Percentiles rank a stretch among this genome's conserved stretches.
Conservation (phyloP, 2,797 vertebrate genomes). For the Pelochelys cantorii region DNA sequence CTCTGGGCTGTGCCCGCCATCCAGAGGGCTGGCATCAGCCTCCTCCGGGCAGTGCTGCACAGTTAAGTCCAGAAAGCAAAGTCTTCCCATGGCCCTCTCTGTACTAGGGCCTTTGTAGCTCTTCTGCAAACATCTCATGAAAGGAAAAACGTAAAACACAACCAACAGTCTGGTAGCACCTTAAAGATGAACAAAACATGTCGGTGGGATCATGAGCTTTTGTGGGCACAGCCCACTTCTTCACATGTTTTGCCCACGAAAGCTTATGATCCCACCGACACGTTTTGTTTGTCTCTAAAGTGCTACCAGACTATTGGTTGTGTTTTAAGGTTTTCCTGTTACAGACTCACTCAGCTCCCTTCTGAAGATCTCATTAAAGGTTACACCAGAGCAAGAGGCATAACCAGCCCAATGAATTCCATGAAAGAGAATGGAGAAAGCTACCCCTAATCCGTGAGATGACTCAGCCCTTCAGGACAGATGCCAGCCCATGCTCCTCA, state of each 20-base stretch:
- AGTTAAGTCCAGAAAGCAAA: background rate
- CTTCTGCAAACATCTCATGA: background rate
- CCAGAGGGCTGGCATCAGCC: background rate
- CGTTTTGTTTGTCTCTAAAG: too few relatives aligned
- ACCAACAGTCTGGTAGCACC: too few relatives aligned
- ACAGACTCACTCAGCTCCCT: too few relatives aligned
- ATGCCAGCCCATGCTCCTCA: background rate
- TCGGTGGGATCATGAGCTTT: too few relatives aligned
- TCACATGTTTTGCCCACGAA: too few relatives aligned
- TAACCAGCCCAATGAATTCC: background rate
- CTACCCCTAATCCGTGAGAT: background rate
- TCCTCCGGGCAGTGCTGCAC: slow-evolving; percentile 1
- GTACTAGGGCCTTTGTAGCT: background rate
- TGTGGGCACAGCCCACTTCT: too few relatives aligned
- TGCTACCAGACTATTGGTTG: too few relatives aligned
- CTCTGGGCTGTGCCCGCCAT: background rate
- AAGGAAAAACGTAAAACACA: too few relatives aligned
- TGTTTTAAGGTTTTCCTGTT: too few relatives aligned
- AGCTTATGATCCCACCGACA: too few relatives aligned
- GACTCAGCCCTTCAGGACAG: background rate
- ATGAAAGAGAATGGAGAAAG: background rate
- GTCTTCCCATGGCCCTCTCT: background rate
- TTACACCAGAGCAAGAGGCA: background rate
- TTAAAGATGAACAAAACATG: too few relatives aligned
- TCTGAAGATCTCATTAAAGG: background rate